Evolutionary conservation across 2,888 invertebrate species (phyloP), one percentile per base, ranked within the genome.

Genomic region (Geotrupes spiniger): DNA sequence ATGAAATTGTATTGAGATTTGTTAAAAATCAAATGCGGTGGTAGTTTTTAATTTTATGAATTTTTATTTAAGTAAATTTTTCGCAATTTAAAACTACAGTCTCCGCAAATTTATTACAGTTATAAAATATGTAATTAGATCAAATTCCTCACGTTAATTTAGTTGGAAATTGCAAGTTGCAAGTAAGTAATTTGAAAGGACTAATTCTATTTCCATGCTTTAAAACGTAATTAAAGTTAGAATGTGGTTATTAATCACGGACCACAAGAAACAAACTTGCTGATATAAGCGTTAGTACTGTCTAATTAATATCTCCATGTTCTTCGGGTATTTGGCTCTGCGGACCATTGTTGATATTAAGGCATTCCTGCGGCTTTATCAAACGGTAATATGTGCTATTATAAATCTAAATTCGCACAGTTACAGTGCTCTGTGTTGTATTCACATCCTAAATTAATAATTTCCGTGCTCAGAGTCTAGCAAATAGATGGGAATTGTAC

Each of bases 391-490:
- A 46, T 46, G 33, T 40, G 33, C 46, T 40, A 46, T 46, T 46
- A 46, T 46, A 46, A 46, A 46, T 46, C 46, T 40, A 46, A 46
- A 40, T 46, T 46, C 40, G 14, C 40, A 39, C 31, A 37, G 16
- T 45, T 26, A 26, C 27, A 38, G 15, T 17, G 38, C 17, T 38
- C 38, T 17, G 12, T 45, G 38, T 45, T 15, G 40, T 46, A 40
- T 36, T 40, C 40, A 46, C 46, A 46, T 46, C 31, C 26, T 39
- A 47, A 47, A 47, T 49, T 49, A 49, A 49, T 49, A 49, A 49
- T 43, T 49, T 49, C 43, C 39, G 42, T 39, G 14, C 11, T 42
- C 36, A 9, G 28, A 36, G 14, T 33, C 33, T 12, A 12, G 47
- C 36, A 47, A 42, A 37, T 42, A 26, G 46, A 46, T 40, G 39